These are phyloP conservation scores for Miltochrista miniata DNA, from an alignment of 2,888 invertebrate species.

Conservation along the genomic window DNA sequence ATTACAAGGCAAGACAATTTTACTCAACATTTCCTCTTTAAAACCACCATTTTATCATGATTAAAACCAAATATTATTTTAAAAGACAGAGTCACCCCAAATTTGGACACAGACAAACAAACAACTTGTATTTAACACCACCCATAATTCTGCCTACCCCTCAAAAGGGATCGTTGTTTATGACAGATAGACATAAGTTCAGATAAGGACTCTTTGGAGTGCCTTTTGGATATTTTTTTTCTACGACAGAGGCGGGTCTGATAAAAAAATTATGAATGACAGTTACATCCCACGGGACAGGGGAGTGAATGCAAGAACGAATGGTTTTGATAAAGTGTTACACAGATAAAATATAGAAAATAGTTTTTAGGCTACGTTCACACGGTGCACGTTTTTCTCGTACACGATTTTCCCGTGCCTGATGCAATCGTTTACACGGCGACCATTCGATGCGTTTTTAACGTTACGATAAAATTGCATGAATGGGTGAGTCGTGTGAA, in stretches of 20 bases:
- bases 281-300: conserved; percentile 21
- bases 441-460: too few species aligned
- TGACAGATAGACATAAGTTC: conserved; percentile 23
- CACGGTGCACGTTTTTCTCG: too few species aligned
- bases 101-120: background rate
- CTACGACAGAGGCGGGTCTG: conserved; percentile 17
- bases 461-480: too few species aligned
- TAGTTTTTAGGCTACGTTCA: too few species aligned
- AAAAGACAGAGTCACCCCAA: too few species aligned
- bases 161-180: conserved; percentile 12
- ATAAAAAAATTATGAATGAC: conserved; percentile 41
- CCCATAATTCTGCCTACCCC: conserved; percentile 17
- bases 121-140: background rate
- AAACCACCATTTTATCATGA: too few species aligned
- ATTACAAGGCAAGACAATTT: too few species aligned
- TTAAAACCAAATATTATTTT: too few species aligned
- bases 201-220: conserved; percentile 25
- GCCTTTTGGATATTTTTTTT: conserved; percentile 28
- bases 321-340: conserved; percentile 8
- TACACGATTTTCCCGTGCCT: too few species aligned
- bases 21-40: too few species aligned
- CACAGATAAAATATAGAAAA: background rate
- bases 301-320: conserved; percentile 14
- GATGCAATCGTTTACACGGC: too few species aligned
- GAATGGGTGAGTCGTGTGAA: too few species aligned